Evolutionary conservation across 2,797 vertebrate genomes (phyloP).

Genomic region (Lutjanus campechanus): DNA sequence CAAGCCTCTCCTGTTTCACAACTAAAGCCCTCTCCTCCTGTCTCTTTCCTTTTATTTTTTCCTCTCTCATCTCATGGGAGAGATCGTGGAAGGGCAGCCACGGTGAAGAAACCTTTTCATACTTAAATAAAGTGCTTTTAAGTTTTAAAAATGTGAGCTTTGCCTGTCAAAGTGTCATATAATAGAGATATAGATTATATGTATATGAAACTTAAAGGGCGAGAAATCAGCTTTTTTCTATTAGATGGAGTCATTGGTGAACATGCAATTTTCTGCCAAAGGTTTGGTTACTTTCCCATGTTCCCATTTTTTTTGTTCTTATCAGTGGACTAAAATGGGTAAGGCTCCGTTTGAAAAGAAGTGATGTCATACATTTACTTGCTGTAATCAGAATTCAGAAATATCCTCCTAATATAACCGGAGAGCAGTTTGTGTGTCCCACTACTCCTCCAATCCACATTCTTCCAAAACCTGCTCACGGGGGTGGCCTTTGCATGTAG

Average conservation of each 20-base stretch:
- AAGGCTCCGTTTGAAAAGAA: too few species aligned
- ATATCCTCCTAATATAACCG: background rate
- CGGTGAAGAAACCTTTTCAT: slow-evolving; percentile 22
- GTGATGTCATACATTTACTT: background rate
- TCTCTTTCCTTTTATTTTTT: slow-evolving; percentile 2
- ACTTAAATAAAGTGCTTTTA: slow-evolving; percentile 27
- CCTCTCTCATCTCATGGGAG: slow-evolving; percentile 32
- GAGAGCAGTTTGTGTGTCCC: too few species aligned
- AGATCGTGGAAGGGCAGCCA: slow-evolving; percentile 31
- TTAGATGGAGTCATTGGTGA: background rate
- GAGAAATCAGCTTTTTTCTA: background rate
- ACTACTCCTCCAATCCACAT: too few species aligned
- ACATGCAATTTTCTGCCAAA: background rate
- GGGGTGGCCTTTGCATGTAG: too few species aligned
- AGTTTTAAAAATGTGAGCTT: background rate
- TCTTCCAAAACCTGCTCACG: too few species aligned
- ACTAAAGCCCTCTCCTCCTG: slow-evolving; percentile 35
- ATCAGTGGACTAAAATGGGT: background rate
- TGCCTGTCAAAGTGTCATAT: background rate
- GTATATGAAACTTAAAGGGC: background rate
- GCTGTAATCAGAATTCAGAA: background rate
- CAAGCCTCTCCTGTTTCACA: slow-evolving; percentile 77
- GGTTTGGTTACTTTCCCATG: background rate
- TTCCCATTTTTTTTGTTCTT: background rate
- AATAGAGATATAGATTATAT: background rate